These are phyloP conservation scores for Hetaerina titia DNA, from an alignment of 2,888 invertebrate species.

Conservation along the genomic window DNA sequence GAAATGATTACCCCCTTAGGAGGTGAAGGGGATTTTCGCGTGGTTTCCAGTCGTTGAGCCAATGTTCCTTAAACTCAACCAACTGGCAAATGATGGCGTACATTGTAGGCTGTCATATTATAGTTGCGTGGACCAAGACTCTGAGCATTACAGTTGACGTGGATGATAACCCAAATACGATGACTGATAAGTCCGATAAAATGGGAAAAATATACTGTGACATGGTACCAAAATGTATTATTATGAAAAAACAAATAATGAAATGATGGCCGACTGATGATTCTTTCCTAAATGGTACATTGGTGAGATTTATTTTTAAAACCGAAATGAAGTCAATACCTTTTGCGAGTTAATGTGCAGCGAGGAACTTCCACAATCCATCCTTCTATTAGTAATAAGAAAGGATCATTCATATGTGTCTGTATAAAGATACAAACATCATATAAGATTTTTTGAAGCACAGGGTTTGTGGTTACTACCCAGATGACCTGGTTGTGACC, in stretches of 20 bases:
- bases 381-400: too few relatives aligned
- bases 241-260: not conserved
- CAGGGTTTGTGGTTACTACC: too few relatives aligned
- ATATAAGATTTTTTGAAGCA: too few relatives aligned
- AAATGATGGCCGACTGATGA: too few relatives aligned
- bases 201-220: not conserved
- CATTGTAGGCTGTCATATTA: not conserved
- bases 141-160: not conserved
- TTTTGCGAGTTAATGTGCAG: too few relatives aligned
- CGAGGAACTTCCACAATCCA: too few relatives aligned
- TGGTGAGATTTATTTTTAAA: too few relatives aligned
- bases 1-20: not conserved
- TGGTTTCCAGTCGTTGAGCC: not conserved
- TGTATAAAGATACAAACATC: too few relatives aligned
- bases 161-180: not conserved
- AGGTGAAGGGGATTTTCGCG: constrained; percentile 1
- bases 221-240: not conserved
- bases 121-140: not conserved
- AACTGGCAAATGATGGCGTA: not conserved
- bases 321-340: too few relatives aligned
- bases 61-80: not conserved
- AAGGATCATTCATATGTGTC: too few relatives aligned
- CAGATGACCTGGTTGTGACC: too few relatives aligned
- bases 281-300: too few relatives aligned
- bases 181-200: not conserved